Evolutionary conservation across 1,140 invertebrate genomes (phyloP).

Genomic region (Bombus polaris): DNA sequence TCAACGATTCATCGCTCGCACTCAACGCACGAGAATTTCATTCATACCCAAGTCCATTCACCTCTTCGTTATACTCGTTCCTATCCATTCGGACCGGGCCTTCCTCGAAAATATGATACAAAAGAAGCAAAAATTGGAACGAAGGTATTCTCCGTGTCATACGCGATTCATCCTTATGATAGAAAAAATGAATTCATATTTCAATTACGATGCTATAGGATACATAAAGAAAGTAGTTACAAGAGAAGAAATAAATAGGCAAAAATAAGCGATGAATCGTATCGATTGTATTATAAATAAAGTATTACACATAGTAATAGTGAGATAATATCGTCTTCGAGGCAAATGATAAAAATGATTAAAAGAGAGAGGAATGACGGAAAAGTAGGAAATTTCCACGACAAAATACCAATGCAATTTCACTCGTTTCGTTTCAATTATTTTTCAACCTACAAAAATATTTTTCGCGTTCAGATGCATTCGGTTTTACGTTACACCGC

Average conservation of each 20-base stretch:
- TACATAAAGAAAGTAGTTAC: neutral
- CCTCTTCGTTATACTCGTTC: neutral
- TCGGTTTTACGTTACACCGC: neutral
- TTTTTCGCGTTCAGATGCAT: neutral
- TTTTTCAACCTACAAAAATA: neutral
- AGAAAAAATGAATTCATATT: neutral
- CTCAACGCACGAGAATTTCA: neutral
- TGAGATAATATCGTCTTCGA: no score
- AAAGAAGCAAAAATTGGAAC: neutral
- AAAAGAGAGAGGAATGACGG: no score
- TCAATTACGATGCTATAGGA: neutral
- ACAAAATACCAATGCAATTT: neutral
- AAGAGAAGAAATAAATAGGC: neutral
- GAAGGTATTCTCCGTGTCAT: neutral
- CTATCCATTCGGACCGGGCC: neutral
- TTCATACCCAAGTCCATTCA: conserved; percentile 13
- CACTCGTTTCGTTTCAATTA: neutral
- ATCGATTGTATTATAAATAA: no score
- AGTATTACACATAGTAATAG: no score
- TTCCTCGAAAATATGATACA: neutral
- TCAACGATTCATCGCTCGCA: neutral
- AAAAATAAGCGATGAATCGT: neutral
- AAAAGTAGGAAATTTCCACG: neutral
- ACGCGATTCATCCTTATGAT: neutral
- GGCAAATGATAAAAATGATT: neutral